A percentile compares a stretch with the other conserved stretches of the same genome.
Evolutionary conservation across 2,888 invertebrate species (phyloP).

Genomic region (Gnatocerus cornutus): DNA sequence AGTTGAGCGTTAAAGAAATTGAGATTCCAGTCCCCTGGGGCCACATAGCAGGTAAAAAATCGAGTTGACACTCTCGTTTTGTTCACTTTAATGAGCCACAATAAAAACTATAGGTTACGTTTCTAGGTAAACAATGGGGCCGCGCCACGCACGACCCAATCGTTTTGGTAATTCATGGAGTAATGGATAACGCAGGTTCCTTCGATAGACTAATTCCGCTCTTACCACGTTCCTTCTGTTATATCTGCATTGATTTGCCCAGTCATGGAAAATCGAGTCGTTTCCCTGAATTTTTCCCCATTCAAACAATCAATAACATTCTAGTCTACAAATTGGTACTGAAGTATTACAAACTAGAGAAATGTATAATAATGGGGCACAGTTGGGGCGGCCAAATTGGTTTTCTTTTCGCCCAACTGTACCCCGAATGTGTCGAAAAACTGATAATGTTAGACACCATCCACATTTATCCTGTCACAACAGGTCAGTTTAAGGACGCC

Average conservation of each 20-base stretch:
- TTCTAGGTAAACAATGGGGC: slow-evolving; percentile 77
- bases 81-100: neutral
- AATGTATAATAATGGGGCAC: slow-evolving; percentile 66
- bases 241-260: slow-evolving; percentile 74
- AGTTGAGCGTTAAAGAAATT: slow-evolving; percentile 15
- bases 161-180: slow-evolving; percentile 76
- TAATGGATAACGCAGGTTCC: slow-evolving; percentile 75
- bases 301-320: slow-evolving; percentile 70
- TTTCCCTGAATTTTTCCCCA: slow-evolving; percentile 67
- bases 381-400: slow-evolving; percentile 73
- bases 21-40: slow-evolving; percentile 61
- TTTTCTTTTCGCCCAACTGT: slow-evolving; percentile 66
- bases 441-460: slow-evolving; percentile 71
- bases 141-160: slow-evolving; percentile 72
- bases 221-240: slow-evolving; percentile 71
- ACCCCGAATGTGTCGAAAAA: slow-evolving; percentile 69
- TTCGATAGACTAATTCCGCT: slow-evolving; percentile 75
- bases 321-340: slow-evolving; percentile 63
- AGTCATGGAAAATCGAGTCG: slow-evolving; percentile 77
- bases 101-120: slow-evolving; percentile 15
- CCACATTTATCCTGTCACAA: slow-evolving; percentile 57
- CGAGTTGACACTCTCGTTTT: too few species aligned
- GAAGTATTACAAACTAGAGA: slow-evolving; percentile 62
- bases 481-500: slow-evolving; percentile 57
- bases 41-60: slow-evolving; percentile 55